Evolutionary conservation across 2,888 invertebrate species (phyloP), one percentile per base, ranked within the genome.

Genomic region (Nymphalis c-album): DNA sequence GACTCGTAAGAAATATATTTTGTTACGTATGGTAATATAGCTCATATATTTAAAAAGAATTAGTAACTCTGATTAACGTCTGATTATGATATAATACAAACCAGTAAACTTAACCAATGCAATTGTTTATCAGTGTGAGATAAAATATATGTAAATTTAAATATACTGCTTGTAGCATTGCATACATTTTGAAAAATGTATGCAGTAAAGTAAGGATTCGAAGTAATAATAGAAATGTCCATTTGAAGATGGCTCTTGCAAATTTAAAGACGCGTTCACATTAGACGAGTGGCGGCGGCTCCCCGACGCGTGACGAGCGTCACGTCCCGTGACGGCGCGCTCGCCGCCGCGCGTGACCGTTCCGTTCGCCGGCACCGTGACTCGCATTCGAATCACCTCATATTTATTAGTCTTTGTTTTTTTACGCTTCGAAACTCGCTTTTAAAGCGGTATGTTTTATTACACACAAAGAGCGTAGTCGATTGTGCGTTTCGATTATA

Each of bases 291-390:
- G 81, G 73, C 51, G 51, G 48, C 48, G 51, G 22, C 26, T 5
- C 26, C 10, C 77, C 80, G 81, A 76, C 79, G 85, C 86, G 85
- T 85, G 87, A 85, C 85, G 76, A 75, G 77, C 84, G 86, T 83
- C 85, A 82, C 80, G 86, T 82, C 85, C 82, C 80, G 86, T 84
- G 87, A 85, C 85, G 77, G 70, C 73, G 71, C 63, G 69, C 69
- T 68, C 17, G 46, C 67, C 62, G 70, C 74, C 77, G 83, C 80
- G 85, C 89, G 86, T 88, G 86, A 88, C 91, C 85, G 90, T 86
- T 88, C 88, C 90, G 88, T 87, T 86, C 85, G 84, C 83, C 83
- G 85, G 79, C 85, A 81, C 82, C 84, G 85, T 87, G 86, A 85
- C 87, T 87, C 82, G 85, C 82, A 84, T 88, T 83, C 84, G 81